phyloP scores from a whole-genome alignment of 1,140 invertebrate species.

The Aphaenogaster rudis region DNA sequence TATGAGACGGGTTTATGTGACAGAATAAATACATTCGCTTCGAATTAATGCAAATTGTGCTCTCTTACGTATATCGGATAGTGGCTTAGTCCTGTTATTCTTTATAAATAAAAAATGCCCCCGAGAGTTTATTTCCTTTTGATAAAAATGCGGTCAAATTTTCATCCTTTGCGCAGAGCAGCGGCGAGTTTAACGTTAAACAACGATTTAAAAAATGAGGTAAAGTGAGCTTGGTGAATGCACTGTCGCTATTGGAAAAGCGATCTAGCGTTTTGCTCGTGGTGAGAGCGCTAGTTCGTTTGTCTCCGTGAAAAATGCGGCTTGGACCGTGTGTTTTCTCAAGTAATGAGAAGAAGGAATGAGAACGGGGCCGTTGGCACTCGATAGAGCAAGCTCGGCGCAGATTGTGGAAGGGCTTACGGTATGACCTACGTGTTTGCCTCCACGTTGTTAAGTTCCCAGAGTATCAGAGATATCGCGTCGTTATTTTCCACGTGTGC shows the following conservation, averaged over 20 bases:
- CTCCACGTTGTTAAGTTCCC: conserved; percentile 2
- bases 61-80: not conserved
- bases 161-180: not conserved
- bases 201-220: not conserved
- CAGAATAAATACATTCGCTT: conserved; percentile 8
- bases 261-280: conserved; percentile 54
- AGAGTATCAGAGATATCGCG: not conserved
- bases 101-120: not conserved
- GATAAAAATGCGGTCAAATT: conserved; percentile 35
- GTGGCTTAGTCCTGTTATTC: not conserved
- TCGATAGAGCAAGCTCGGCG: conserved; percentile 22
- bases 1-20: not conserved
- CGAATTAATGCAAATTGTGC: not conserved
- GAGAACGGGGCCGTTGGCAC: conserved; percentile 6
- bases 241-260: conserved; percentile 48
- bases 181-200: conserved; percentile 27
- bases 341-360: conserved; percentile 66
- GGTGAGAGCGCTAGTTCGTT: conserved; percentile 51
- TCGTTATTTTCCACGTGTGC: not conserved
- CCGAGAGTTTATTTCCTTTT: not conserved
- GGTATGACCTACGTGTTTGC: conserved; percentile 54
- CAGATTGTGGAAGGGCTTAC: conserved; percentile 27
- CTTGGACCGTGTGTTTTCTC: conserved; percentile 59
- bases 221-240: no score
- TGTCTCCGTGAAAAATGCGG: conserved; percentile 65